Conservation (phyloP, 2,797 vertebrate species). For the Harpagifer antarcticus region DNA sequence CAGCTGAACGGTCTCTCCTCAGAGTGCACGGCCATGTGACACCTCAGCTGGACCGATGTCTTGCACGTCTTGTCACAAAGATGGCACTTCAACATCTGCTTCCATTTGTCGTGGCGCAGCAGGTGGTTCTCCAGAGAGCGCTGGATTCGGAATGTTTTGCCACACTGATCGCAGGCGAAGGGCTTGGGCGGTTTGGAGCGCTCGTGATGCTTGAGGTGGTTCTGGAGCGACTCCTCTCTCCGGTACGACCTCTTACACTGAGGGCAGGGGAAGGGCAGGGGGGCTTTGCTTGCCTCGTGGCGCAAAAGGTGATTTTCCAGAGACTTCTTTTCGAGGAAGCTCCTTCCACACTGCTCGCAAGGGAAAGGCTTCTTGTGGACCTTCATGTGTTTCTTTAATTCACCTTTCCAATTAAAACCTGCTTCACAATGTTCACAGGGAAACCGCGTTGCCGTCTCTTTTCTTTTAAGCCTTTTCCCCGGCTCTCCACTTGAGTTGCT, state of each 20-base stretch:
- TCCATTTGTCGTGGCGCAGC: slow-evolving; percentile 72
- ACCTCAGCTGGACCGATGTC: slow-evolving; percentile 68
- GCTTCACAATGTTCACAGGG: slow-evolving; percentile 67
- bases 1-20: slow-evolving; percentile 81
- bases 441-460: slow-evolving; percentile 60
- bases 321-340: slow-evolving; percentile 75
- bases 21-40: slow-evolving; percentile 80
- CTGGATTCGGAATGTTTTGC: slow-evolving; percentile 73
- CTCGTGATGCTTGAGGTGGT: slow-evolving; percentile 76
- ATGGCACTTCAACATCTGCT: slow-evolving; percentile 67
- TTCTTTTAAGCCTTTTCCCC: slow-evolving; percentile 32
- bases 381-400: slow-evolving; percentile 73
- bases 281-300: slow-evolving; percentile 49
- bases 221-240: slow-evolving; percentile 73
- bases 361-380: slow-evolving; percentile 79
- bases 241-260: slow-evolving; percentile 70
- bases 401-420: slow-evolving; percentile 72
- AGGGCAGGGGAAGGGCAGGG: slow-evolving; percentile 73
- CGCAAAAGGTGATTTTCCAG: slow-evolving; percentile 68
- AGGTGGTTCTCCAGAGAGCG: slow-evolving; percentile 80
- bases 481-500: background rate
- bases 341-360: slow-evolving; percentile 81
- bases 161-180: slow-evolving; percentile 76
- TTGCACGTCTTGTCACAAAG: slow-evolving; percentile 78
- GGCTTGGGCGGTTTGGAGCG: slow-evolving; percentile 67